phyloP scores from a whole-genome alignment of 2,113 vertebrate species.

The Pelvicachromis taeniatus region DNA sequence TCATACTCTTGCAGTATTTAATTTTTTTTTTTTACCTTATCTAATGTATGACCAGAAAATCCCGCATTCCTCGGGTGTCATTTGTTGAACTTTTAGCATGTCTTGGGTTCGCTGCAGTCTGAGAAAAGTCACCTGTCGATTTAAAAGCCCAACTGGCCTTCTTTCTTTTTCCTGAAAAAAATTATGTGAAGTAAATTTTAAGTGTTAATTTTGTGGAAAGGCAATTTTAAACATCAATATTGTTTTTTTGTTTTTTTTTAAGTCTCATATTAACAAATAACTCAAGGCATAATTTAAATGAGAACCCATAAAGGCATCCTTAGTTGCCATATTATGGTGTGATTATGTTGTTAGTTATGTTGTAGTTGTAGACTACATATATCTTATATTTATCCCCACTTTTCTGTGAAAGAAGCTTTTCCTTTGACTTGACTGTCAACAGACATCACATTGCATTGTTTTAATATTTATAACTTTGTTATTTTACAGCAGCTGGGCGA shows the following conservation, averaged over 20 bases:
- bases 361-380: neutral
- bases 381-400: neutral
- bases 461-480: neutral
- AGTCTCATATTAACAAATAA: neutral
- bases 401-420: neutral
- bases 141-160: fast-evolving
- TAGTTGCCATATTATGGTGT: neutral
- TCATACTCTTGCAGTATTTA: neutral
- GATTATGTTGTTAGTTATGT: neutral
- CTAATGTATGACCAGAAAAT: neutral
- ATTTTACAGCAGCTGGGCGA: neutral
- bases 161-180: neutral
- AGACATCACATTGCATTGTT: neutral
- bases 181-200: neutral
- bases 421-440: neutral
- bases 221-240: neutral
- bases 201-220: neutral
- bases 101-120: neutral
- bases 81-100: neutral
- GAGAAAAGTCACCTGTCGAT: neutral
- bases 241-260: neutral
- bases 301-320: neutral
- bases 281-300: neutral
- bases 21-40: neutral
- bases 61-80: neutral